phyloP scores from a whole-genome alignment of 2,888 invertebrate genomes.

The Muschampia plurimacula region DNA sequence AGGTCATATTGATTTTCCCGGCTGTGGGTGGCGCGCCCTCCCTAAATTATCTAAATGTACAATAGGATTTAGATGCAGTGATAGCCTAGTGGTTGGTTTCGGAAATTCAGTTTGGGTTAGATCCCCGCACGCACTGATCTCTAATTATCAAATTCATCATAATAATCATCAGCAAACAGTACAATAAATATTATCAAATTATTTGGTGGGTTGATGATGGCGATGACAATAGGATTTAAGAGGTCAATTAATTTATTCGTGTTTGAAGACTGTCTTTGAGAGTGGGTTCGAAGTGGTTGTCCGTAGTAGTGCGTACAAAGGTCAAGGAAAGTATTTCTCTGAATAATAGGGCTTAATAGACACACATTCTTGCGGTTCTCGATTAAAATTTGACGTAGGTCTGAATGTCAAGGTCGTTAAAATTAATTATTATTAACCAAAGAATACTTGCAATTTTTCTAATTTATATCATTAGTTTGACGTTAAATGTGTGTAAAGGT shows the following conservation, averaged over 20 bases:
- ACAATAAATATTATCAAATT: too few relatives aligned
- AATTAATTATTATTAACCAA: too few relatives aligned
- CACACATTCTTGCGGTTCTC: not conserved
- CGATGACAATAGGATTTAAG: not conserved
- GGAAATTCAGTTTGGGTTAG: not conserved
- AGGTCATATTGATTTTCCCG: constrained; percentile 68
- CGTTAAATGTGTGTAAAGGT: too few relatives aligned
- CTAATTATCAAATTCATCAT: too few relatives aligned
- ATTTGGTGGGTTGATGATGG: too few relatives aligned
- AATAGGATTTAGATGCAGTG: not conserved
- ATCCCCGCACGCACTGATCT: too few relatives aligned
- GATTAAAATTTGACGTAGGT: not conserved
- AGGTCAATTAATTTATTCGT: not conserved
- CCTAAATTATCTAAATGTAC: not conserved
- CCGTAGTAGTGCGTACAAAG: not conserved
- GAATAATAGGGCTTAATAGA: not conserved
- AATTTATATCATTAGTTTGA: too few relatives aligned
- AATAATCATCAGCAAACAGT: too few relatives aligned
- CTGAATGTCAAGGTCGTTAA: too few relatives aligned
- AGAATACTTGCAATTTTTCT: too few relatives aligned
- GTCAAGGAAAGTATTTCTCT: not conserved
- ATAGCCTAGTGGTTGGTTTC: not conserved
- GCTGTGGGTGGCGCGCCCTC: constrained; percentile 22
- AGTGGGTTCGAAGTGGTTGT: not conserved
- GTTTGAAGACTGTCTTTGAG: not conserved